Percentiles rank a stretch among this genome's conserved stretches.
phyloP scores from a whole-genome alignment of 2,888 invertebrate genomes.

The Sipunculus nudus region DNA sequence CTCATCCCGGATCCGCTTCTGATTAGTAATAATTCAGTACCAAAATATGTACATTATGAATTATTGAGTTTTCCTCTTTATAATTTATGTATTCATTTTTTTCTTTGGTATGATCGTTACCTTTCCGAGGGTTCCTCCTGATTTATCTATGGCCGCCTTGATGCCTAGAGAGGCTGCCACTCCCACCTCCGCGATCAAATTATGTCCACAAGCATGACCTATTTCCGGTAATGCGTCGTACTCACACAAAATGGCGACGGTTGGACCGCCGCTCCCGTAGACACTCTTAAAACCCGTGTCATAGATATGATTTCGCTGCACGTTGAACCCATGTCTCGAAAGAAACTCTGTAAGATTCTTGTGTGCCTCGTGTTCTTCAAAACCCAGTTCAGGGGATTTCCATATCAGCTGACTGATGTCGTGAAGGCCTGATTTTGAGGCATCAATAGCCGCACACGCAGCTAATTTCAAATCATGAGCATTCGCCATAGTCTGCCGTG shows the following conservation, averaged over 20 bases:
- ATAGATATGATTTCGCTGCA: too few relatives aligned
- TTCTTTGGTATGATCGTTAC: slow-evolving; percentile 12
- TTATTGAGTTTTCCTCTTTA: too few relatives aligned
- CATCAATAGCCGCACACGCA: slow-evolving; percentile 30
- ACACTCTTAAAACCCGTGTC: slow-evolving; percentile 24
- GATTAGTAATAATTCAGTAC: too few relatives aligned
- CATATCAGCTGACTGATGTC: slow-evolving; percentile 53
- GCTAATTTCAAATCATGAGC: too few relatives aligned
- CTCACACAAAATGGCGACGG: slow-evolving; percentile 62
- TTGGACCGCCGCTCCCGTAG: too few relatives aligned
- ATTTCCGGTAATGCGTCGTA: slow-evolving; percentile 52
- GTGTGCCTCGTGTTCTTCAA: slow-evolving; percentile 52
- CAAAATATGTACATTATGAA: too few relatives aligned
- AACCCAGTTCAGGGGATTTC: slow-evolving; percentile 57
- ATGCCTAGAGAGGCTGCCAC: slow-evolving; percentile 31
- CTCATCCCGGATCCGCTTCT: too few relatives aligned
- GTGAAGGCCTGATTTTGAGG: slow-evolving; percentile 35
- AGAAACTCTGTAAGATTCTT: slow-evolving; percentile 44
- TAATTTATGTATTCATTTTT: too few relatives aligned
- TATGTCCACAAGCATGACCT: slow-evolving; percentile 39
- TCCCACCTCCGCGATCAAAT: slow-evolving; percentile 37
- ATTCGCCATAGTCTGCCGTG: too few relatives aligned
- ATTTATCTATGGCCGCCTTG: slow-evolving; percentile 27
- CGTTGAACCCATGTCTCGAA: slow-evolving; percentile 45
- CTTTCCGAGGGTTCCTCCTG: slow-evolving; percentile 18